Conservation (phyloP, 2,888 invertebrate genomes). For the Prostheceraeus crozeri region DNA sequence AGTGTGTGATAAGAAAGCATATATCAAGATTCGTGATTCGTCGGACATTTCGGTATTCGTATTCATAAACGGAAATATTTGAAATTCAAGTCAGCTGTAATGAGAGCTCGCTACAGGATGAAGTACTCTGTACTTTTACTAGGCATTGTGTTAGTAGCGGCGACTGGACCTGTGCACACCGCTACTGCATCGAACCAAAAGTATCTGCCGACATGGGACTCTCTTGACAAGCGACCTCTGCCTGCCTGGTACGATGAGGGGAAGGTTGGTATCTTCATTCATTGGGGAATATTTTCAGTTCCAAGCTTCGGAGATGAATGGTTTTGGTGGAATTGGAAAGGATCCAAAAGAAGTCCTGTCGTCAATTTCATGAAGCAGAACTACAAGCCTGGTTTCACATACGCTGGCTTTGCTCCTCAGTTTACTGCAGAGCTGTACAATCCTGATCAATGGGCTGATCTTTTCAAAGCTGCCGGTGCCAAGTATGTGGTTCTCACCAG, state of each 20-base stretch:
- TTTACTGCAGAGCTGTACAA: slow-evolving; percentile 81
- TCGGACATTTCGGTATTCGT: too few species aligned
- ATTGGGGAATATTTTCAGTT: slow-evolving; percentile 59
- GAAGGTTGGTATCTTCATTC: slow-evolving; percentile 59
- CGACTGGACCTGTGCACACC: too few species aligned
- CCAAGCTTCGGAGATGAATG: slow-evolving; percentile 61
- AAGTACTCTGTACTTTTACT: too few species aligned
- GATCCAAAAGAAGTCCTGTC: slow-evolving; percentile 43
- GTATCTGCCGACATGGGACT: slow-evolving; percentile 52
- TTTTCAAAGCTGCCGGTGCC: slow-evolving; percentile 77
- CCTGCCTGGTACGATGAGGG: slow-evolving; percentile 57
- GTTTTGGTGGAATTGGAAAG: slow-evolving; percentile 78
- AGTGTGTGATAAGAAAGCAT: too few species aligned
- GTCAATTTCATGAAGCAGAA: slow-evolving; percentile 69
- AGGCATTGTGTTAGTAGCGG: too few species aligned
- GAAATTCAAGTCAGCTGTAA: too few species aligned
- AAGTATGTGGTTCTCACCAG: slow-evolving; percentile 76
- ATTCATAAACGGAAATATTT: too few species aligned
- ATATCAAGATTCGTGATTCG: too few species aligned
- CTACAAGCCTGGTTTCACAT: slow-evolving; percentile 75
- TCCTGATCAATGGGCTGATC: slow-evolving; percentile 71
- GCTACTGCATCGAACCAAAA: too few species aligned
- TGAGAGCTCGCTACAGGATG: too few species aligned
- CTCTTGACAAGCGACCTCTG: slow-evolving; percentile 56
- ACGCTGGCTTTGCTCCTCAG: slow-evolving; percentile 78